Base-by-base conservation (phyloP, 2,113 vertebrate genomes). In the Forbesichthys agassizii region DNA sequence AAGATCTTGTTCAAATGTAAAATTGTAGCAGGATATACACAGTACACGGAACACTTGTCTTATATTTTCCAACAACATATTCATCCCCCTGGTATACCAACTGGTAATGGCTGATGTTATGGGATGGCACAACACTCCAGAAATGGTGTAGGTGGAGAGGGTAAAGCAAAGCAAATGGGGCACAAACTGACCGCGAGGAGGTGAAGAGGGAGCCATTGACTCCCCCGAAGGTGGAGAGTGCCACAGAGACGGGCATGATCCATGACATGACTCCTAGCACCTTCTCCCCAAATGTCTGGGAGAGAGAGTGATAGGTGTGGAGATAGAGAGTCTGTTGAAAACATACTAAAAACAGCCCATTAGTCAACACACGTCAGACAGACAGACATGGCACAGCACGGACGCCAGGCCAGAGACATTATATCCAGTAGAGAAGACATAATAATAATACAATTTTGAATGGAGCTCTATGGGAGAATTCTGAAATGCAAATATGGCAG, bases 231-330 rank as follows among this genome's bases (percentile, higher is more conserved):
- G 94, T 94, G 52, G 93, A 94, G 18, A 95, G 85, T 3, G 93
- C 93, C 33, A 95, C 94, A 1, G 94, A 94, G 64, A 94, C 90
- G 68, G 94, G 92, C 93, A 96, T 95, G 80, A 95, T 91, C 94
- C 94, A 96, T 52, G 93, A 92, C 92, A 95, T 92, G 47, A 94
- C 88, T 1, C 94, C 94, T 0, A 95, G 82, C 49, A 95, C 81
- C 79, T 95, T 95, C 82, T 94, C 92, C 73, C 94, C 94, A 75
- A 95, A 94, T 5, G 93, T 94, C 91, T 95, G 79, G 13, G 69
- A 65, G 64, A 61, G 55, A 14, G 62, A 77, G 72, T 77, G 13
- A 69, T 64, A 61, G 66, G 71, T 11, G 48, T 74, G 66, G 63
- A 81, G 56, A 68, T 20, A 33, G 62, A 73, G 61, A 27, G 27